A percentile compares a stretch with the other conserved stretches of the same genome.
phyloP scores from a whole-genome alignment of 1,140 invertebrate genomes.

The Aphis gossypii region DNA sequence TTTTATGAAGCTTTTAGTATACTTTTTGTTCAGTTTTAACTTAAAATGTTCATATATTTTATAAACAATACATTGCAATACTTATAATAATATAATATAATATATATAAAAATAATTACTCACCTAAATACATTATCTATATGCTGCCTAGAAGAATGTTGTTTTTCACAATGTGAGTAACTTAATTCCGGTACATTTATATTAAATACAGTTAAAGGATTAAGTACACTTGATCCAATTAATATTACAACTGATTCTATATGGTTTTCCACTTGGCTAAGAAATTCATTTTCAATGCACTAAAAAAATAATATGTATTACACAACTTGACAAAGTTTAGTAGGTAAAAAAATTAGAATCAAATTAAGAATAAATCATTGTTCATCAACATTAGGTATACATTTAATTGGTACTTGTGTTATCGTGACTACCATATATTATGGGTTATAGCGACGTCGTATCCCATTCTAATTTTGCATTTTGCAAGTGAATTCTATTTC shows the following conservation, averaged over 20 bases:
- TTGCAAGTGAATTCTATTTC: too few species aligned
- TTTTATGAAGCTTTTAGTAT: not conserved
- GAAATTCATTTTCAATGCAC: conserved; percentile 55
- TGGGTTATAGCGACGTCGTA: too few species aligned
- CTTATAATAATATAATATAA: not conserved
- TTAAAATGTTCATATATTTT: not conserved
- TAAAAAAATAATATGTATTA: not conserved
- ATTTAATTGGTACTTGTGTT: too few species aligned
- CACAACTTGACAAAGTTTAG: not conserved
- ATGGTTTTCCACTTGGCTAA: not conserved
- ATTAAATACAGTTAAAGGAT: conserved; percentile 56
- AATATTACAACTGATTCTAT: conserved; percentile 52
- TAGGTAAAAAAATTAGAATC: not conserved
- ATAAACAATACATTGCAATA: not conserved
- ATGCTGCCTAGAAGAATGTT: conserved; percentile 51
- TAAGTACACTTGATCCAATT: conserved; percentile 51
- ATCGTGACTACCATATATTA: too few species aligned
- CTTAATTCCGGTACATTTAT: conserved; percentile 54
- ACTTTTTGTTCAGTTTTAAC: not conserved
- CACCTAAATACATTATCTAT: conserved; percentile 56
- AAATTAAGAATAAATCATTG: not conserved
- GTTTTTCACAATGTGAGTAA: conserved; percentile 49
- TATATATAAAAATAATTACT: not conserved
- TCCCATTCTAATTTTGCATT: too few species aligned
- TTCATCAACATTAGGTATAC: not conserved